Percentiles rank a stretch among this genome's conserved stretches.
Conservation (phyloP, 2,888 invertebrate species). For the Aradus depressus region DNA sequence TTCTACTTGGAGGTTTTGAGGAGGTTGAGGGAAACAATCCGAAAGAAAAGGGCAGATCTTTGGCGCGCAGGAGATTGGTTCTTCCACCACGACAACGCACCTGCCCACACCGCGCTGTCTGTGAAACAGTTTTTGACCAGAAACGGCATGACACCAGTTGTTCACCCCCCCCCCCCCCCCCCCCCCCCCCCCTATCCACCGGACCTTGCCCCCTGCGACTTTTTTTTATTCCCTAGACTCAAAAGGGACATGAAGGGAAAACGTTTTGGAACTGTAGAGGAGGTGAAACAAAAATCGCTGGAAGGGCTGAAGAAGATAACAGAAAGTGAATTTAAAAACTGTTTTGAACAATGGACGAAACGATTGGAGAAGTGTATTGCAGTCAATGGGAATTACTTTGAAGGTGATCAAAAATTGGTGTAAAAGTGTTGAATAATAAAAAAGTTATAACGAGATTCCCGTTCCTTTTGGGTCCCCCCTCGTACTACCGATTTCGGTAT, state of each 20-base stretch:
- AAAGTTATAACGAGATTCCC: not conserved
- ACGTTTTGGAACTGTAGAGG: slow-evolving; percentile 11
- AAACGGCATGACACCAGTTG: not conserved
- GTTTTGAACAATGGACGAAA: slow-evolving; percentile 5
- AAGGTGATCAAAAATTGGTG: slow-evolving; percentile 3
- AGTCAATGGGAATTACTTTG: slow-evolving; percentile 14
- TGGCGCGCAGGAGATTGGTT: slow-evolving; percentile 26
- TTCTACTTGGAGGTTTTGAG: slow-evolving; percentile 28
- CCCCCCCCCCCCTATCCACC: too few species aligned
- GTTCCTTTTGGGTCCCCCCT: not conserved
- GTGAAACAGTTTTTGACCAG: slow-evolving; percentile 8
- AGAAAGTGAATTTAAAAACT: not conserved
- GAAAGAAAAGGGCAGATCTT: slow-evolving; percentile 25
- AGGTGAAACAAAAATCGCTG: slow-evolving; percentile 7
- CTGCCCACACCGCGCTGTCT: slow-evolving; percentile 20
- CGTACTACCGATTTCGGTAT: too few species aligned
- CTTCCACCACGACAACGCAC: slow-evolving; percentile 26
- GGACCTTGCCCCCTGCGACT: not conserved
- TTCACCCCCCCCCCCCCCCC: not conserved
- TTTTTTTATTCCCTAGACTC: slow-evolving; percentile 17
- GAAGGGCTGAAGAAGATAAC: not conserved
- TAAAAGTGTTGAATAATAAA: slow-evolving; percentile 1
- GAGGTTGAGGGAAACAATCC: slow-evolving; percentile 28
- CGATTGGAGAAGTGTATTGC: slow-evolving; percentile 15
- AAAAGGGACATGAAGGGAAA: slow-evolving; percentile 22